Conservation (phyloP, 2,888 invertebrate species). For the Aphidoletes aphidimyza region DNA sequence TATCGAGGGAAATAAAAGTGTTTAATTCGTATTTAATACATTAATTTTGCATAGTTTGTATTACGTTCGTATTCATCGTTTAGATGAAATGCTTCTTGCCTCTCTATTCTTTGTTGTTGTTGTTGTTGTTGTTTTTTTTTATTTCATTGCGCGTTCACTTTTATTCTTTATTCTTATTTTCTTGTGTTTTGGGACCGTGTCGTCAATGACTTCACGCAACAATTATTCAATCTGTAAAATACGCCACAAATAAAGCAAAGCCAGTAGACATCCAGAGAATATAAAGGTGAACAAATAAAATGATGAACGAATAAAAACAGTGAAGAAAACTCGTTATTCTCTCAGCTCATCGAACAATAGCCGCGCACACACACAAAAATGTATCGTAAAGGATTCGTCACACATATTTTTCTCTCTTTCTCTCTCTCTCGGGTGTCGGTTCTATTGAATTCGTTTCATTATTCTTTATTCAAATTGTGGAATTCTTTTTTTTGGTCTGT, state of each 20-base stretch:
- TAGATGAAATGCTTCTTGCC: neutral
- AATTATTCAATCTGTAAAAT: conserved; percentile 28
- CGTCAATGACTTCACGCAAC: conserved; percentile 40
- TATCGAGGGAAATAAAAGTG: conserved; percentile 37
- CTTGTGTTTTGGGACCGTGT: neutral
- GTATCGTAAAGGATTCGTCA: conserved; percentile 35
- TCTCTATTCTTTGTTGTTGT: neutral
- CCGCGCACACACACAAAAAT: too few species aligned
- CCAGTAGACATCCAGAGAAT: neutral
- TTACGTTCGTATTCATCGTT: neutral
- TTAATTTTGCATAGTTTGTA: conserved; percentile 27
- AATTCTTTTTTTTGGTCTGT: neutral
- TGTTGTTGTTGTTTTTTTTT: neutral
- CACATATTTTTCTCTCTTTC: neutral
- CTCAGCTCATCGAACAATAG: neutral
- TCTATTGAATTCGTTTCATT: too few species aligned
- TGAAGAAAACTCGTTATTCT: conserved; percentile 26
- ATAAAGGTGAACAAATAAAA: neutral
- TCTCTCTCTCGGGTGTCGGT: neutral
- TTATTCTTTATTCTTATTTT: neutral
- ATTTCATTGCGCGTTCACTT: neutral
- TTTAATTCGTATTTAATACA: conserved; percentile 42
- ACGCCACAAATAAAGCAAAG: neutral
- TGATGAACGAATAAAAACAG: neutral
- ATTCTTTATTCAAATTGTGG: conserved; percentile 37